phyloP scores from a whole-genome alignment of 2,113 vertebrate species.

The Vulpes lagopus region DNA sequence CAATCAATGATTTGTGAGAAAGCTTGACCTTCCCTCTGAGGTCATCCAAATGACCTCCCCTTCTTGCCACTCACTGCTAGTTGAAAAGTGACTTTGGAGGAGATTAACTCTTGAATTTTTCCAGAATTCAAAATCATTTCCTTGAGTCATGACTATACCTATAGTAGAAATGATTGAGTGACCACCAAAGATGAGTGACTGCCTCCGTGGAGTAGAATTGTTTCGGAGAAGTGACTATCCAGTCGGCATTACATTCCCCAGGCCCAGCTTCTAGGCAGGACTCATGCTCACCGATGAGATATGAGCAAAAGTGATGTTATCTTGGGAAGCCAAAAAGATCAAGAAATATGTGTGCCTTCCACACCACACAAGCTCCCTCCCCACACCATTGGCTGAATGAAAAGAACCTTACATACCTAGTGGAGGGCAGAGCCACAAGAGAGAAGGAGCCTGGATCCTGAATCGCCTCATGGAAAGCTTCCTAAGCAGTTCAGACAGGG shows the following conservation, averaged over 20 bases:
- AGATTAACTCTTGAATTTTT: neutral
- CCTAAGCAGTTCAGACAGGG: neutral
- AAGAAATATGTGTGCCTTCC: neutral
- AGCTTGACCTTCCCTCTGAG: neutral
- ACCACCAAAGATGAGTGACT: neutral
- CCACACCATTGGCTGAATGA: neutral
- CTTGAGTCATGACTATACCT: neutral
- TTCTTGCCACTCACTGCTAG: neutral
- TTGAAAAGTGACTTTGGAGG: neutral
- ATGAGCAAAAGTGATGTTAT: neutral
- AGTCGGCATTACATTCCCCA: neutral
- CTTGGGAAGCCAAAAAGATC: neutral
- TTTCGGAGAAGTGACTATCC: neutral
- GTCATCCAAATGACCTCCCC: neutral
- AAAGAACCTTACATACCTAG: neutral
- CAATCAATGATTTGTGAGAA: neutral
- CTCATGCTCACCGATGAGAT: neutral
- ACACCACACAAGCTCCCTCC: neutral
- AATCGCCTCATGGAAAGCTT: neutral
- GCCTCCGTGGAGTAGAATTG: accelerated
- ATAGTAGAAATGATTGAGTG: neutral
- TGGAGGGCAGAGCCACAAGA: neutral
- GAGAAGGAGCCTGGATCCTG: neutral
- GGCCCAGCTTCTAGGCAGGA: neutral
- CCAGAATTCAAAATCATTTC: neutral